Evolutionary conservation across 2,888 invertebrate species (phyloP), one percentile per base, ranked within the genome.

Genomic region (Julus scanicus): DNA sequence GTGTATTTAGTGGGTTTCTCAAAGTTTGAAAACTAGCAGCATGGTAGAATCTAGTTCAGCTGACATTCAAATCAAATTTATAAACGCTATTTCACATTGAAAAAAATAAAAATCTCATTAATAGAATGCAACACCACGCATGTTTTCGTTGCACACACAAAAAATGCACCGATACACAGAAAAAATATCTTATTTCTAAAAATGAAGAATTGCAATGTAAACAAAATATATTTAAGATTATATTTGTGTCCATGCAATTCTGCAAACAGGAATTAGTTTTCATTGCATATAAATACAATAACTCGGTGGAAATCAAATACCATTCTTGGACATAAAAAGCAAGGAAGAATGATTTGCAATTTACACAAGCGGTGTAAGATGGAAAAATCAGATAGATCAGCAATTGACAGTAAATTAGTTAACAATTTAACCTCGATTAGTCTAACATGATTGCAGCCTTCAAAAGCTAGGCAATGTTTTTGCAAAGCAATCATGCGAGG

Each of bases 361-460:
- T 80, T 80, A 15, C 80, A 37, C 80, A 80, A 80, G 80, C 37
- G 37, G 13, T 80, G 80, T 37, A 37, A 80, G 29, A 80, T 80
- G 37, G 80, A 80, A 80, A 80, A 80, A 37, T 39, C 80, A 39
- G 13, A 80, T 29, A 80, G 80, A 80, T 80, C 80, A 80, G 80
- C 80, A 80, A 80, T 80, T 80, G 80, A 80, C 80, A 80, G 80
- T 13, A 39, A 80, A 80, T 80, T 80, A 80, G 80, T 80, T 80
- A 80, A 80, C 80, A 80, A 80, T 80, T 80, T 80, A 80, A 80
- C 80, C 80, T 80, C 80, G 80, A 80, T 80, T 80, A 80, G 80
- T 80, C 29, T 11, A 13, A 29, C 13, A 37, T 80, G 80, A 80
- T 80, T 80, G 80, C 80, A 80, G 37, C 80, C 80, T 80, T 80